Conservation (phyloP, 1,140 invertebrate species). For the Drosophila seguyi region DNA sequence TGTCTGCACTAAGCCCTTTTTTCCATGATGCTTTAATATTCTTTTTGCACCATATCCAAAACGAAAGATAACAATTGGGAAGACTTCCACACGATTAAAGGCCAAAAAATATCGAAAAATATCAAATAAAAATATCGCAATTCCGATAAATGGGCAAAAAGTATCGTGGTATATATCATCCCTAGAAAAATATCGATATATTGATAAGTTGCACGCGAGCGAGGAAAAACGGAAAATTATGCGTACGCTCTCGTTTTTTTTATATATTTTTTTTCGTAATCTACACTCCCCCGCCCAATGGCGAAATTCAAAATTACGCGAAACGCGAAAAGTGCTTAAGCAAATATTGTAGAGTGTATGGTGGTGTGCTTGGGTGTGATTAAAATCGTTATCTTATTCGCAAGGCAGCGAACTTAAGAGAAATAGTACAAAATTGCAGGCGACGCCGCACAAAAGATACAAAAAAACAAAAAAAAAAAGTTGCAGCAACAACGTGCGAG, state of each 20-base stretch:
- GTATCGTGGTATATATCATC: no score
- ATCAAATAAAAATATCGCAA: no score
- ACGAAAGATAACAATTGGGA: no score
- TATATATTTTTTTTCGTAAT: conserved; percentile 76
- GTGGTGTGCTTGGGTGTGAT: conserved; percentile 31
- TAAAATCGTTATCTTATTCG: conserved; percentile 13
- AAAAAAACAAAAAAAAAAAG: conserved; percentile 50
- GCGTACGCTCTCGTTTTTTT: conserved; percentile 62
- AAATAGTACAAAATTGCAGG: conserved; percentile 38
- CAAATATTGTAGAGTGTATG: conserved; percentile 35
- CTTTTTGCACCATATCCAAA: no score
- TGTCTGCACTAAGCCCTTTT: no score
- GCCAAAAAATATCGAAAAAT: no score
- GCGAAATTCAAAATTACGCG: conserved; percentile 58
- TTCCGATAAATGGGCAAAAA: no score
- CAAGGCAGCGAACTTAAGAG: conserved; percentile 7
- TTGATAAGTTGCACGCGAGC: conserved; percentile 16
- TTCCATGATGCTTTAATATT: no score
- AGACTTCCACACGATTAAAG: no score
- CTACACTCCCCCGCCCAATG: conserved; percentile 37
- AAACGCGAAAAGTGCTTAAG: conserved; percentile 44
- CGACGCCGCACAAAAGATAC: conserved; percentile 50
- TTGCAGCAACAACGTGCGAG: conserved; percentile 71
- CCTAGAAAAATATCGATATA: no score
- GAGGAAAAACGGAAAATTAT: conserved; percentile 45